A percentile compares a stretch with the other conserved stretches of the same genome.
Evolutionary conservation across 2,888 invertebrate species (phyloP).

Genomic region (Laothoe populi): DNA sequence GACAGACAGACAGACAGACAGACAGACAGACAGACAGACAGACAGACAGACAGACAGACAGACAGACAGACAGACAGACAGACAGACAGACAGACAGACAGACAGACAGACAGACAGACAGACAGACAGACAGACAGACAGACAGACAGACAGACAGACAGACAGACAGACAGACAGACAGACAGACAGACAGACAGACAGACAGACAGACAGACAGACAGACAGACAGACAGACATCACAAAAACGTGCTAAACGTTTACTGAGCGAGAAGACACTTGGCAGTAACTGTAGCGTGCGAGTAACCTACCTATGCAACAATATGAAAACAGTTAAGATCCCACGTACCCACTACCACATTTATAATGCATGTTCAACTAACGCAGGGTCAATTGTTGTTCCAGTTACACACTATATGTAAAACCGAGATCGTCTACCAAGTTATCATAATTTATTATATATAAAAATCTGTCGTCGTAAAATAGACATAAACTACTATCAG

Average conservation of each 20-base stretch:
- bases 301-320: slow-evolving; percentile 58
- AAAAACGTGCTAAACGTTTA: slow-evolving; percentile 19
- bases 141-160: too few relatives aligned
- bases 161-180: too few relatives aligned
- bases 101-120: too few relatives aligned
- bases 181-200: too few relatives aligned
- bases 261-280: slow-evolving; percentile 28
- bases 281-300: slow-evolving; percentile 50
- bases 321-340: slow-evolving; percentile 53
- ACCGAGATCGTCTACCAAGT: background rate
- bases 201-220: too few relatives aligned
- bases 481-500: background rate
- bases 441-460: background rate
- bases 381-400: slow-evolving; percentile 1
- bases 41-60: too few relatives aligned
- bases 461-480: background rate
- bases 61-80: too few relatives aligned
- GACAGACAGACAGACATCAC: too few relatives aligned
- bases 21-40: too few relatives aligned
- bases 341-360: slow-evolving; percentile 46
- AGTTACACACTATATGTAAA: background rate
- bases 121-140: too few relatives aligned
- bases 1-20: too few relatives aligned
- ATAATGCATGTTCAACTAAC: slow-evolving; percentile 25
- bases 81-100: too few relatives aligned